Base-by-base conservation (phyloP, 2,113 vertebrate species). In the Triplophysa tibetana region DNA sequence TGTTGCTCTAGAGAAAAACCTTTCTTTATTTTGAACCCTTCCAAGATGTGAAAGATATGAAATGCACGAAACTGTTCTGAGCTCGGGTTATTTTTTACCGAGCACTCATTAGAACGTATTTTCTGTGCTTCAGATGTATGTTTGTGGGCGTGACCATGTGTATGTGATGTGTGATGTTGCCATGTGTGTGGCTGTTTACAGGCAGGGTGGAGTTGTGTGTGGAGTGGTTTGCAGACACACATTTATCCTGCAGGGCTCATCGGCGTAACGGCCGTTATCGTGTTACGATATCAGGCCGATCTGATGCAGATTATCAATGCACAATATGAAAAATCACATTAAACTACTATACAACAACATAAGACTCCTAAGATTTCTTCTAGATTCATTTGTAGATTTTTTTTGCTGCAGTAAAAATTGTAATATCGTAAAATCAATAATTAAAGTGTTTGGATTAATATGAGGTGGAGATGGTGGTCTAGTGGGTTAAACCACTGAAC, bases 191-290 rank as follows among this genome's bases (percentile, higher is more conserved):
- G 5, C 66, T 89, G 70, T 91, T 86, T 82, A 56, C 91, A 93
- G 92, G 90, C 56, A 2, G 79, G 85, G 21, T 87, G 90, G 88
- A 85, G 82, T 65, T 77, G 72, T 68, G 65, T 85, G 73, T 83
- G 86, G 75, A 72, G 74, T 74, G 63, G 86, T 78, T 56, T 79
- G 54, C 89, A 85, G 66, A 84, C 89, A 77, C 69, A 84, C 75
- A 87, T 88, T 77, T 85, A 85, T 77, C 86, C 88, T 12, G 88
- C 89, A 84, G 64, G 90, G 82, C 70, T 93, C 80, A 82, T 90
- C 79, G 86, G 80, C 45, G 29, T 88, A 52, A 14, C 89, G 63
- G 89, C 91, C 19, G 23, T 88, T 16, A 60, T 74, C 81, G 80
- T 87, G 14, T 91, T 88, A 60, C 33, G 43, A 87, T 87, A 86